Evolutionary conservation across 92 coral and sea anemone genomes (phyloP).

Genomic region (Epizoanthus rinbou): DNA sequence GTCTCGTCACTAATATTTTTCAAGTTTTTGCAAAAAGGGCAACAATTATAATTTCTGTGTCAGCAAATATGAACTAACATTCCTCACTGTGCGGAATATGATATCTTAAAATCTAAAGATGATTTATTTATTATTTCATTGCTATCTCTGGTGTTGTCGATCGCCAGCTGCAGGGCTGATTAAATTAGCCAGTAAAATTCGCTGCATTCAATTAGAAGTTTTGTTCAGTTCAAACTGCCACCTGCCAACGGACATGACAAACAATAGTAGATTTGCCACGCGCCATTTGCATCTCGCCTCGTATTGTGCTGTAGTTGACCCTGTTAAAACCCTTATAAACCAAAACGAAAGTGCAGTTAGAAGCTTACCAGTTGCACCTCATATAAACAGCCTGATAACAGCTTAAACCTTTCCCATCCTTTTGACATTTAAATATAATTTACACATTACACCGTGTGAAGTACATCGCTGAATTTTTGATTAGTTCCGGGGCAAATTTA

Average conservation of each 20-base stretch:
- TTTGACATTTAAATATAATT: constrained; percentile 31
- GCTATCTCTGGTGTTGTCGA: constrained; percentile 30
- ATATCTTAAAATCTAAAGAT: constrained; percentile 27
- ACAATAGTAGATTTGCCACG: constrained; percentile 28
- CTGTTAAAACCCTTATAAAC: constrained; percentile 5
- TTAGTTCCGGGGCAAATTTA: constrained; percentile 24
- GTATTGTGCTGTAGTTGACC: not conserved
- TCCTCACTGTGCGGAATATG: not conserved
- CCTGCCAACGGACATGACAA: constrained; percentile 40
- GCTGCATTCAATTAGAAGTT: constrained; percentile 40
- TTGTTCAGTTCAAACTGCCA: constrained; percentile 27
- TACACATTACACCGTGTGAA: constrained; percentile 37
- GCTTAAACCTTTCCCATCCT: constrained; percentile 18
- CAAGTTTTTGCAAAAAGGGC: not conserved
- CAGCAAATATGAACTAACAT: not conserved
- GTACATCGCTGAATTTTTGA: constrained; percentile 37
- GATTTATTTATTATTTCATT: constrained; percentile 15
- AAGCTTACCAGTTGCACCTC: not conserved
- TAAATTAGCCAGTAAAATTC: constrained; percentile 47
- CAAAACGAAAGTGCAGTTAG: not conserved
- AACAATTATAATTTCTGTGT: not conserved
- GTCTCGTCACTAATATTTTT: not conserved
- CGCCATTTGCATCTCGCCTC: constrained; percentile 28
- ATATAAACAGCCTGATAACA: not conserved
- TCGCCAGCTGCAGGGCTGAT: constrained; percentile 45